Conservation (phyloP, 2,113 vertebrate species). For the Gymnorhina tibicen region DNA sequence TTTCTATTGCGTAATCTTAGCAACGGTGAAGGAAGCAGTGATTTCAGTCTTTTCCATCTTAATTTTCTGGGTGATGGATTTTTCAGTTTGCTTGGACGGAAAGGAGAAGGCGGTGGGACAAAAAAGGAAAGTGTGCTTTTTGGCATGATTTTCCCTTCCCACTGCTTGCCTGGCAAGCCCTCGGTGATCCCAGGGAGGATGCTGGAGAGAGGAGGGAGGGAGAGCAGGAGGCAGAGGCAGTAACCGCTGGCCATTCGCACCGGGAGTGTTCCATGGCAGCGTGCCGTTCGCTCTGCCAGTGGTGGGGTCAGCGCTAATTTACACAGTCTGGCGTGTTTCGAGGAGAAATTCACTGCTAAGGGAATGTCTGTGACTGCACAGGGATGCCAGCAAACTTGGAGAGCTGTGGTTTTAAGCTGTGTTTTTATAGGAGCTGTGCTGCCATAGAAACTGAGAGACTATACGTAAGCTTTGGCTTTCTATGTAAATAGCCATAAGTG, state of each 20-base stretch:
- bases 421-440: constrained; percentile 11
- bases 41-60: background rate
- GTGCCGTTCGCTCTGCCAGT: accelerated
- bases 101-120: background rate
- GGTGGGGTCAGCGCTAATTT: background rate
- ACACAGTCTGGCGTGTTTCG: background rate
- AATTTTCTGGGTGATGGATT: background rate
- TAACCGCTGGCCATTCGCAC: accelerated
- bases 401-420: background rate
- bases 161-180: background rate
- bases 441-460: constrained; percentile 12
- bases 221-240: background rate
- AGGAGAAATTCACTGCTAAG: background rate
- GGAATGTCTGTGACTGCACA: background rate
- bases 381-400: background rate
- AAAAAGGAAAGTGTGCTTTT: background rate
- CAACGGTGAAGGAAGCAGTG: background rate
- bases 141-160: background rate
- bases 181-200: accelerated
- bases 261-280: accelerated
- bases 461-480: background rate
- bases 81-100: background rate
- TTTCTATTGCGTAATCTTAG: background rate
- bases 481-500: background rate
- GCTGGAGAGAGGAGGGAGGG: background rate